Base-by-base conservation (phyloP, 2,888 invertebrate species). In the Eudemis profundana region DNA sequence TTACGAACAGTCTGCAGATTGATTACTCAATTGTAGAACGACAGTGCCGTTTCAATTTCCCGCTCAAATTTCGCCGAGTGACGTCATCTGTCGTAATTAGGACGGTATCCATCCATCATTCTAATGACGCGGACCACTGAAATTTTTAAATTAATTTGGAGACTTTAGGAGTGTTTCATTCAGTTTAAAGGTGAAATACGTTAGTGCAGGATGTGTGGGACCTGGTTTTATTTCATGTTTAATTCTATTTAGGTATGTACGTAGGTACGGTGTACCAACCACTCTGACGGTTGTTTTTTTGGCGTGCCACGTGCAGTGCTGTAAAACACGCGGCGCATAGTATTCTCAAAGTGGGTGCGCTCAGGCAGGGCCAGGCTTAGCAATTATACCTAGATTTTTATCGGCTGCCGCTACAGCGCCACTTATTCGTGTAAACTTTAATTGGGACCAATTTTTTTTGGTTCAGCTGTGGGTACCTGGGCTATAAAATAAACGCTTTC, bases 401-500 rank as follows among this genome's bases (percentile, higher is more conserved):
- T 73, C 76, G 76, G 70, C 69, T 69, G 69, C 61, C 53, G 68
- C 67, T 69, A 76, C 70, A 64, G 53, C 49, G 66, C 78, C 81
- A 83, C 81, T 84, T 79, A 76, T 72, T 66, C 74, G 78, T 74
- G 79, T 78, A 80, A 85, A 84, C 86, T 89, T 89, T 89, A 89
- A 88, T 89, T 89, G 88, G 89, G 74, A 80, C 80, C 81, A 80
- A 82, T 84, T 84, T 85, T 79, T 65, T 73, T 78, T 79, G 72
- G 76, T 75, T 70, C 72, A 73, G 62, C 49, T 66, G 27, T 7
- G 4, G 27, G 38, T 54, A 64, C 61, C 61, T 62, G 44, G 29
- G 49, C 50, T 17, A 33, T 53, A 38, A 46, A 56, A 63, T 50
- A 50, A 42, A 50, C 57, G 17, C 23, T 36, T 23, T 21, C 36